These are phyloP conservation scores for Felis catus DNA, from an alignment of 2,113 vertebrate genomes.

Conservation along the genomic window F.catus_Fca126_mat1.0 CM031429.1:52557001-52557500, in stretches of 20 bases:
- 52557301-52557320: no score
- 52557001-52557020: background rate
- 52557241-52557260: background rate
- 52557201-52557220: background rate
- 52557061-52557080: background rate
- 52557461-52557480: no score
- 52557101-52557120: background rate
- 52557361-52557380: no score
- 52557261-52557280: no score
- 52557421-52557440: background rate
- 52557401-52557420: background rate
- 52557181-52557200: background rate
- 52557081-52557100: background rate
- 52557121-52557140: background rate
- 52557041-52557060: background rate
- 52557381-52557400: background rate
- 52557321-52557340: no score
- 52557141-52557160: background rate
- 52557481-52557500: no score
- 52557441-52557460: no score
- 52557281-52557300: no score
- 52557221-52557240: background rate
- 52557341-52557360: no score
- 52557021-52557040: background rate
- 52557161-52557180: background rate